These are phyloP conservation scores for Tinea pellionella DNA, from an alignment of 2,888 invertebrate species.

Conservation along the genomic window DNA sequence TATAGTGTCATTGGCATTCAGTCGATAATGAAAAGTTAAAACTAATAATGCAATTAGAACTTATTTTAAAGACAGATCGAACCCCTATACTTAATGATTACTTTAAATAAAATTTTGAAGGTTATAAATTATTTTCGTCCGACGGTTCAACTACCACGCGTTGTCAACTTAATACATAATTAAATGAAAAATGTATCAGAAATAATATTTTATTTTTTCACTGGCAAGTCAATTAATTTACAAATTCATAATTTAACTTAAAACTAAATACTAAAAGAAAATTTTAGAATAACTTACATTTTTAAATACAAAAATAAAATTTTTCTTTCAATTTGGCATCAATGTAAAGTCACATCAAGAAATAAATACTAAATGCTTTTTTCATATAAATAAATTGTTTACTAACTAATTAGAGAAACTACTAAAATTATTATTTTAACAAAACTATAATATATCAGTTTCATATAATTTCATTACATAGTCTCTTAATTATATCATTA, in stretches of 20 bases:
- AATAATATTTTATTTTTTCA: not conserved
- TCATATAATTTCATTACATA: too few relatives aligned
- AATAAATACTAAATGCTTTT: conserved; percentile 1
- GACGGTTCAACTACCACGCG: too few relatives aligned
- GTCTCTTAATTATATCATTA: conserved; percentile 19
- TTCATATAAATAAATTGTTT: not conserved
- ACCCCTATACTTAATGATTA: too few relatives aligned
- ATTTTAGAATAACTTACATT: not conserved
- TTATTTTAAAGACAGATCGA: too few relatives aligned
- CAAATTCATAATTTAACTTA: not conserved
- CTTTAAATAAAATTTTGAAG: too few relatives aligned
- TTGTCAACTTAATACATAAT: too few relatives aligned
- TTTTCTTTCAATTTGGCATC: conserved; percentile 47
- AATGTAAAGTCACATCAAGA: not conserved
- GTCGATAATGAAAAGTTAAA: too few relatives aligned
- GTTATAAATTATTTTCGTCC: too few relatives aligned
- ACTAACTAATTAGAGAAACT: not conserved
- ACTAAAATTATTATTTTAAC: not conserved
- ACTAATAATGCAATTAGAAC: too few relatives aligned
- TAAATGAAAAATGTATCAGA: too few relatives aligned
- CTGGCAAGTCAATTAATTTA: conserved; percentile 2
- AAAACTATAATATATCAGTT: not conserved
- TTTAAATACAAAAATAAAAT: conserved; percentile 14
- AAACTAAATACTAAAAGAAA: not conserved
- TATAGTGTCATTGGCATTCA: too few relatives aligned